Evolutionary conservation across 1,140 invertebrate species (phyloP).

Genomic region (Leucophenga varia): DNA sequence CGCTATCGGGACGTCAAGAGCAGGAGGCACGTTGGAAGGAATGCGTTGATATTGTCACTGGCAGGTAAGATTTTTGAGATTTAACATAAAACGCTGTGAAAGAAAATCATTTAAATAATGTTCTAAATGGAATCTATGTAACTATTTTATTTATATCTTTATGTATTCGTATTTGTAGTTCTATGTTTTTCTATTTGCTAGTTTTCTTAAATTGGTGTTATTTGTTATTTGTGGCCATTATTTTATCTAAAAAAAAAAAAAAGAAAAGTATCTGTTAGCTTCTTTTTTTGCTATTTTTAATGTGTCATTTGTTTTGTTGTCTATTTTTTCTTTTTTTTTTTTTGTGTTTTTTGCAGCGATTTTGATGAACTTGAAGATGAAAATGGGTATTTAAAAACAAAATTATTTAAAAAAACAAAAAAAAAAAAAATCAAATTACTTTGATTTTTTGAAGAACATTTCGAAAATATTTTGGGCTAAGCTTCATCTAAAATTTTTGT

Average conservation of each 20-base stretch:
- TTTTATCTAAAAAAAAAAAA: no score
- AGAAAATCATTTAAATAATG: no score
- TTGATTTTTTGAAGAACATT: neutral
- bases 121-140: no score
- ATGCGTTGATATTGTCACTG: conserved; percentile 69
- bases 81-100: no score
- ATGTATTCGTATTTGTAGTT: neutral
- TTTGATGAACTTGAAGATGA: conserved; percentile 34
- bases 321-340: conserved; percentile 47
- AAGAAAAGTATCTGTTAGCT: no score
- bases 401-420: conserved; percentile 1
- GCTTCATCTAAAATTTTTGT: no score
- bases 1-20: conserved; percentile 70
- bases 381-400: conserved; percentile 27
- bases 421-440: neutral
- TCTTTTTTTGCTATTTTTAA: conserved; percentile 13
- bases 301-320: conserved; percentile 9
- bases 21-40: conserved; percentile 78
- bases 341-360: conserved; percentile 49
- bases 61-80: conserved; percentile 67
- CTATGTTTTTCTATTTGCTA: no score
- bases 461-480: no score
- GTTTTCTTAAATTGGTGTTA: no score
- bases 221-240: conserved; percentile 13
- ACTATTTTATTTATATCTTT: no score